phyloP scores from a whole-genome alignment of 1,140 invertebrate species.

The Caenorhabditis briggsae region DNA sequence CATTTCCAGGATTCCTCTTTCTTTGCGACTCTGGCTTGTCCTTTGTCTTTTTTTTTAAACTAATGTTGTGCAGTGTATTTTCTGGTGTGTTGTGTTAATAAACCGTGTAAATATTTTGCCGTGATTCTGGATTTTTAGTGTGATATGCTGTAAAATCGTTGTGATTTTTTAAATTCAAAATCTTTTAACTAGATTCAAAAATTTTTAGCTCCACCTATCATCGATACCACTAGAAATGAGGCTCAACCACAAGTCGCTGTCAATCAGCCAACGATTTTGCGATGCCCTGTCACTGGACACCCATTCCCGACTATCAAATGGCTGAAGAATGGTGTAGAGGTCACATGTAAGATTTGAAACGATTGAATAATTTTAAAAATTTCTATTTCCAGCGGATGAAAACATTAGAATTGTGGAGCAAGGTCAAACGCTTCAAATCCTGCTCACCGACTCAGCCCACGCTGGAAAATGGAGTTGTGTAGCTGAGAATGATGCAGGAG shows the following conservation, averaged over 20 bases:
- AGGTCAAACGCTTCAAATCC: constrained; percentile 72
- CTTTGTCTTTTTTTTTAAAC: constrained; percentile 12
- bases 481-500: constrained; percentile 76
- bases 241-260: constrained; percentile 59
- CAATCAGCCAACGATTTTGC: constrained; percentile 77
- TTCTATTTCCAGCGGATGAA: constrained; percentile 11
- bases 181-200: background rate
- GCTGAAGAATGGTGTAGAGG: constrained; percentile 78
- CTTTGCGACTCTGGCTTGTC: constrained; percentile 44
- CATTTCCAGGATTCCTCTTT: constrained; percentile 41
- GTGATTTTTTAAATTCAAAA: background rate
- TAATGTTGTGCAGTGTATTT: constrained; percentile 23
- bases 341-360: constrained; percentile 54
- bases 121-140: background rate
- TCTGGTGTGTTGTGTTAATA: background rate
- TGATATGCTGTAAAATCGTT: constrained; percentile 24
- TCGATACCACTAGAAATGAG: constrained; percentile 61
- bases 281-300: constrained; percentile 80
- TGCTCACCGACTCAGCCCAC: constrained; percentile 64
- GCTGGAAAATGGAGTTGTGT: constrained; percentile 73
- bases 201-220: constrained; percentile 67
- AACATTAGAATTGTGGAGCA: constrained; percentile 70
- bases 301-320: constrained; percentile 88
- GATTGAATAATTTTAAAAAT: background rate
- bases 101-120: background rate